These are phyloP conservation scores for Troides oblongomaculatus DNA, from an alignment of 2,888 invertebrate genomes.

Conservation along the genomic window DNA sequence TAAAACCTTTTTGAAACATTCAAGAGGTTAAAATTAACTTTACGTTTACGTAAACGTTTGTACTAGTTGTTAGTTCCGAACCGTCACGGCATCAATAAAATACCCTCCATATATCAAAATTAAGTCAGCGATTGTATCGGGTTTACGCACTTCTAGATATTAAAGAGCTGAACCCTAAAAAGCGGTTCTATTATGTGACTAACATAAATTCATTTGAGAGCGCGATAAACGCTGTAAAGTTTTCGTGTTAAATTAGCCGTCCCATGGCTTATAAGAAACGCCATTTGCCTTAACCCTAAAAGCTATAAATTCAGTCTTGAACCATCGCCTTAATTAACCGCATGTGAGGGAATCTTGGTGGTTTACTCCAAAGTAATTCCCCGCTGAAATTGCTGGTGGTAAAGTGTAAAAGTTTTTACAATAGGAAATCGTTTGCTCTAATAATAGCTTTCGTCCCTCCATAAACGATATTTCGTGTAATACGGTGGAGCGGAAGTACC, in stretches of 20 bases:
- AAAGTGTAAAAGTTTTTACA: conserved; percentile 10
- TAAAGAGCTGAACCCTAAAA: conserved; percentile 15
- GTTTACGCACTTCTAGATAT: conserved; percentile 8
- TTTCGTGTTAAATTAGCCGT: conserved; percentile 29
- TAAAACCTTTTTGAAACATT: too few relatives aligned
- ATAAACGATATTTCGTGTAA: not conserved
- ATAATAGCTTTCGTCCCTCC: not conserved
- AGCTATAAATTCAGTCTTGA: conserved; percentile 27
- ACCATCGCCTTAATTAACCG: conserved; percentile 26
- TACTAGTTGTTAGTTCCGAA: too few relatives aligned
- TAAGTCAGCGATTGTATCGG: conserved; percentile 11
- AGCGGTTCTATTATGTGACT: conserved; percentile 18
- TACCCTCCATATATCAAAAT: not conserved
- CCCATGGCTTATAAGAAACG: conserved; percentile 28
- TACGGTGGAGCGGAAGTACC: not conserved
- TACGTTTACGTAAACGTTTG: too few relatives aligned
- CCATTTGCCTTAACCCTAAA: conserved; percentile 27
- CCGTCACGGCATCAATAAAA: conserved; percentile 2
- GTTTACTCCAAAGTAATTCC: conserved; percentile 23
- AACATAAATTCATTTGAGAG: conserved; percentile 27
- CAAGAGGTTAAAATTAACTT: too few relatives aligned
- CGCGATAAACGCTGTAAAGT: conserved; percentile 28
- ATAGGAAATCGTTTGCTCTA: conserved; percentile 9
- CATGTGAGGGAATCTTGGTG: conserved; percentile 20
- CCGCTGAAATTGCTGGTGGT: conserved; percentile 7